phyloP scores from a whole-genome alignment of 2,797 vertebrate genomes.

The Otus scops region DNA sequence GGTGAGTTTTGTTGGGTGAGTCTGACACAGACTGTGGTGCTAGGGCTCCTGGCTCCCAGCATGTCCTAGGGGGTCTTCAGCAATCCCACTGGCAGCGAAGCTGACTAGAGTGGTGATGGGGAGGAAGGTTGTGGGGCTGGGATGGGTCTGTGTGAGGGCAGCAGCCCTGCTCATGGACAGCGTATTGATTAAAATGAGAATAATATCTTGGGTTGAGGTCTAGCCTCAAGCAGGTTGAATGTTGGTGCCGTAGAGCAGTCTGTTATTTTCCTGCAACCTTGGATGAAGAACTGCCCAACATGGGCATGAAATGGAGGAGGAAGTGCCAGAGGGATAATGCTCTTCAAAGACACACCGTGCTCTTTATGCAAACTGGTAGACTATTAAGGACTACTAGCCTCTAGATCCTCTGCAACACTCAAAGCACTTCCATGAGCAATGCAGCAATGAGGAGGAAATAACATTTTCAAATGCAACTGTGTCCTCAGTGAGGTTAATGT shows the following conservation, averaged over 20 bases:
- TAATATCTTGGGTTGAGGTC: not conserved
- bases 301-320: not conserved
- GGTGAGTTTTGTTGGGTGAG: not conserved
- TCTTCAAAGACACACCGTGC: not conserved
- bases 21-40: accelerated
- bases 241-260: not conserved
- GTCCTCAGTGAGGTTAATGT: not conserved
- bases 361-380: not conserved
- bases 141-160: not conserved
- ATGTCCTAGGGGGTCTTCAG: accelerated
- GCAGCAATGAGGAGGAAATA: not conserved
- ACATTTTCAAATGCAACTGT: not conserved
- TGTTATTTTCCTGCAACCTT: not conserved
- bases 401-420: not conserved
- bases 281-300: not conserved
- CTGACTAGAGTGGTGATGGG: not conserved
- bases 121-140: not conserved
- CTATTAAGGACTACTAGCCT: not conserved
- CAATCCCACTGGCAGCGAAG: not conserved
- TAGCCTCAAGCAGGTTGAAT: not conserved
- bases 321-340: not conserved
- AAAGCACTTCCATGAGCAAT: not conserved
- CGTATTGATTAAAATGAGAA: accelerated
- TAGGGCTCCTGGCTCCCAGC: not conserved
- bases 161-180: not conserved